phyloP scores from a whole-genome alignment of 2,888 invertebrate genomes.

The Ganaspis brasiliensis region DNA sequence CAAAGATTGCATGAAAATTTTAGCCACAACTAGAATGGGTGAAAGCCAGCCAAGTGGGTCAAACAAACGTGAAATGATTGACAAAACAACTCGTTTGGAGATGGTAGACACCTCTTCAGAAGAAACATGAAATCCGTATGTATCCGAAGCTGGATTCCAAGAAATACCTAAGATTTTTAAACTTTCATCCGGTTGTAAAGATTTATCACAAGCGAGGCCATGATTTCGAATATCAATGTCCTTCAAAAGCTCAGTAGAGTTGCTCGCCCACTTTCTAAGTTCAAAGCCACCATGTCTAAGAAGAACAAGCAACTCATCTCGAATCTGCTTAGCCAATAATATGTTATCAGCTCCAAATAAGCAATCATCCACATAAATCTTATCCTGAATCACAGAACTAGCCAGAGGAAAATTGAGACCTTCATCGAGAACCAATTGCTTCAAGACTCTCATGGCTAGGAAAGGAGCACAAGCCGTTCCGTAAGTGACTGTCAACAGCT shows the following conservation, averaged over 20 bases:
- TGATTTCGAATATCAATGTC: constrained; percentile 2
- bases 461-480: too few species aligned
- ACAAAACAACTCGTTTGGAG: constrained; percentile 1
- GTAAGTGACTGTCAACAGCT: too few species aligned
- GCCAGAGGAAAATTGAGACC: constrained; percentile 40
- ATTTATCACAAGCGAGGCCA: constrained; percentile 33
- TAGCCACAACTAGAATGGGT: constrained; percentile 32
- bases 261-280: constrained; percentile 38
- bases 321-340: background rate
- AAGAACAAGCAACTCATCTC: constrained; percentile 41
- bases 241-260: background rate
- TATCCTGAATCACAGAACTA: background rate
- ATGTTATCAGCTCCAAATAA: too few species aligned
- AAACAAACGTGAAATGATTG: constrained; percentile 27
- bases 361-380: constrained; percentile 49
- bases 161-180: too few species aligned
- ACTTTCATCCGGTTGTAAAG: too few species aligned
- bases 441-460: constrained; percentile 43
- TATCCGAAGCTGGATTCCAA: too few species aligned
- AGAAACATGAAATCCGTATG: background rate
- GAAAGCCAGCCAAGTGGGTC: constrained; percentile 51
- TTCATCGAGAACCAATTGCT: constrained; percentile 48
- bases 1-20: constrained; percentile 43
- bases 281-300: too few species aligned
- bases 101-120: background rate